These are phyloP conservation scores for Tetragnatha versicolor DNA, from an alignment of 1,140 invertebrate species.

Conservation along the genomic window DNA sequence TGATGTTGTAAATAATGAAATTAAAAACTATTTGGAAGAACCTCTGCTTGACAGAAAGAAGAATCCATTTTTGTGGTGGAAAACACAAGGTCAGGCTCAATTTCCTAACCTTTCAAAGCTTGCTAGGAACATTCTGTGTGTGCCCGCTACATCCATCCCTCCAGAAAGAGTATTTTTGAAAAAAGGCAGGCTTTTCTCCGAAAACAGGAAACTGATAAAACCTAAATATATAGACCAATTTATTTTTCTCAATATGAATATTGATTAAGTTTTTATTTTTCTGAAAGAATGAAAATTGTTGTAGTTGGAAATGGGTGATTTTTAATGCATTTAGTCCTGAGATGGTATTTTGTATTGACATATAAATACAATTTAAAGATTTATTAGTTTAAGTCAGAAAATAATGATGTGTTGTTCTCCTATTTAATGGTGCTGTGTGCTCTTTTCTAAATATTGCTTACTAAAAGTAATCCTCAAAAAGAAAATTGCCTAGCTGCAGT, in stretches of 20 bases:
- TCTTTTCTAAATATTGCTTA: no score
- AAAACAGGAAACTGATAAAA: slow-evolving; percentile 19
- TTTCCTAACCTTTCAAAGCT: slow-evolving; percentile 43
- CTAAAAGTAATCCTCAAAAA: no score
- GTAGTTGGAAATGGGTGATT: no score
- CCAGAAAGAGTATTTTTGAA: slow-evolving; percentile 49
- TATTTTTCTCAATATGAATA: slow-evolving; percentile 46
- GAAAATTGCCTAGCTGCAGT: no score
- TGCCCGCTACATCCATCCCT: slow-evolving; percentile 46
- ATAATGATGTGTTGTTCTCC: no score
- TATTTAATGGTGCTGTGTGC: no score
- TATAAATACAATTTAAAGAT: no score
- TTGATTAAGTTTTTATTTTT: slow-evolving; percentile 45
- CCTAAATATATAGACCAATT: slow-evolving; percentile 50
- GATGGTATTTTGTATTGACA: no score
- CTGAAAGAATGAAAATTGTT: no score
- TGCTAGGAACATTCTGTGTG: slow-evolving; percentile 33
- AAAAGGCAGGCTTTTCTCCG: slow-evolving; percentile 31
- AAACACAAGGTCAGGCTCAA: slow-evolving; percentile 34
- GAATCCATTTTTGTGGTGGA: slow-evolving; percentile 48
- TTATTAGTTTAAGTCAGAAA: no score
- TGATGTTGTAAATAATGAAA: slow-evolving; percentile 37
- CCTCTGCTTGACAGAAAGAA: slow-evolving; percentile 44
- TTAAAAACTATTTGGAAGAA: slow-evolving; percentile 48
- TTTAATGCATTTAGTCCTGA: no score